phyloP scores from a whole-genome alignment of 2,797 vertebrate species.

The Crypturellus tataupa region DNA sequence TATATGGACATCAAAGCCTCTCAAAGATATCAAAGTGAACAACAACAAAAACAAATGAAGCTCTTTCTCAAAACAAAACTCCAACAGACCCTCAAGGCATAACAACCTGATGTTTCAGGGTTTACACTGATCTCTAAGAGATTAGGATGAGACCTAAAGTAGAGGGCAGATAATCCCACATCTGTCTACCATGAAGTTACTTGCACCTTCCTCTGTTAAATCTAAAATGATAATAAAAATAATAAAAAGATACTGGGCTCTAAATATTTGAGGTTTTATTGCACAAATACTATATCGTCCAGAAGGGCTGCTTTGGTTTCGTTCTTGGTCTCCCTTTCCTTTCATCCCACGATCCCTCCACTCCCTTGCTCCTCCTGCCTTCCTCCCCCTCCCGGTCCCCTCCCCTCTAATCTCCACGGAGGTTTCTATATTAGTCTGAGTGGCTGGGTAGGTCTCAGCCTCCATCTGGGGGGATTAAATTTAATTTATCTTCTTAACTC shows the following conservation, averaged over 20 bases:
- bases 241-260: not conserved
- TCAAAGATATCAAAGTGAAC: conserved; percentile 19
- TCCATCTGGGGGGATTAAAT: conserved; percentile 79
- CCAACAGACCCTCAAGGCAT: not conserved
- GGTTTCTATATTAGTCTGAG: conserved; percentile 77
- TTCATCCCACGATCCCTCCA: not conserved
- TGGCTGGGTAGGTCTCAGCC: conserved; percentile 56
- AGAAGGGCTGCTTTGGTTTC: not conserved
- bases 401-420: not conserved
- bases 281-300: not conserved
- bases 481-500: conserved; percentile 80
- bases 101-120: conserved; percentile 11
- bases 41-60: conserved; percentile 23
- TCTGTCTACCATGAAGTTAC: not conserved
- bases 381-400: not conserved
- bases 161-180: conserved; percentile 6
- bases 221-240: not conserved
- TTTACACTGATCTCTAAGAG: conserved; percentile 35
- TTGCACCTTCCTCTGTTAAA: not conserved
- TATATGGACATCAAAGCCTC: not conserved
- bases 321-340: not conserved
- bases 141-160: conserved; percentile 21
- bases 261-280: not conserved
- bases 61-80: conserved; percentile 17
- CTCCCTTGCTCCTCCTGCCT: not conserved